Evolutionary conservation across 2,888 invertebrate species (phyloP).

Genomic region (Habrosyne pyritoides): DNA sequence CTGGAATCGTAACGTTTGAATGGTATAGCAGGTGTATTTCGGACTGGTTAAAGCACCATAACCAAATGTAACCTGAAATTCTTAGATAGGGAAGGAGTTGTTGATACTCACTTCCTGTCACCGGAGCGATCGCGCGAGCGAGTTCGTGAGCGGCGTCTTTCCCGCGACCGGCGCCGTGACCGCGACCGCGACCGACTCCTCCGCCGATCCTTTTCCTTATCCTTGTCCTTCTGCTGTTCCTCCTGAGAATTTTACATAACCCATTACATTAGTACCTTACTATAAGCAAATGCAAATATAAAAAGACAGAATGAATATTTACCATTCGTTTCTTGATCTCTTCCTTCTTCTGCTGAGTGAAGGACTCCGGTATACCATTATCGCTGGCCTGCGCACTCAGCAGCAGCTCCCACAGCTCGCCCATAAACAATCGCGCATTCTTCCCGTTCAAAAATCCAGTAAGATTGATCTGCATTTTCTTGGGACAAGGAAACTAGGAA

Average conservation of each 20-base stretch:
- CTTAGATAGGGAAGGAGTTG: no score
- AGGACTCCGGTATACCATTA: constrained; percentile 96
- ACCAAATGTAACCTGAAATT: no score
- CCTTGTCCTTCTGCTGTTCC: constrained; percentile 83
- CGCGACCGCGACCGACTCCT: constrained; percentile 70
- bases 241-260: constrained; percentile 38
- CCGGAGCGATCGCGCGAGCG: constrained; percentile 68
- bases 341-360: constrained; percentile 98
- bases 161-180: constrained; percentile 67
- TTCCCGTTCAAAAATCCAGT: constrained; percentile 99
- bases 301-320: constrained; percentile 36
- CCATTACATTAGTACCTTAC: constrained; percentile 8
- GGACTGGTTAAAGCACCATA: no score
- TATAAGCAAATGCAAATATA: neutral
- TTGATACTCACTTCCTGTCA: constrained; percentile 73
- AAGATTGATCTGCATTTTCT: constrained; percentile 99
- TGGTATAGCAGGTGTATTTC: no score
- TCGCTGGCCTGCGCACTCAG: constrained; percentile 97
- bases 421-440: constrained; percentile 98
- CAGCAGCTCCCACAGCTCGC: constrained; percentile 97
- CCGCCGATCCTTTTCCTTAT: constrained; percentile 88
- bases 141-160: constrained; percentile 57
- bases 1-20: no score
- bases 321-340: constrained; percentile 96
- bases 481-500: constrained; percentile 96